phyloP scores from a whole-genome alignment of 1,140 invertebrate genomes.

The Frieseomelitta varia region DNA sequence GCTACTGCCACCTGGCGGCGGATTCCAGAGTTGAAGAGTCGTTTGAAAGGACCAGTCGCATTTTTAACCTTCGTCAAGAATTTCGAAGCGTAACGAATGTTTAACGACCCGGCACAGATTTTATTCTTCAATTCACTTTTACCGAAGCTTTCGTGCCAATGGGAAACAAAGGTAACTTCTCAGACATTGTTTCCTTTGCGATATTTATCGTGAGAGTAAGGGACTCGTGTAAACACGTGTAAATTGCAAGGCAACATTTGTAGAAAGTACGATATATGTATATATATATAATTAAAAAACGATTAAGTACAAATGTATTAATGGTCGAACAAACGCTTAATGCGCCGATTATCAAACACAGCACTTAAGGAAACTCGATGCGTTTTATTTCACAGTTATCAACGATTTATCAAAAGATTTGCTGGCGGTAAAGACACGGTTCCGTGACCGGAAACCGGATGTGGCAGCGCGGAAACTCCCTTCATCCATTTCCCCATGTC shows the following conservation, averaged over 20 bases:
- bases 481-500: constrained; percentile 83
- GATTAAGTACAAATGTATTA: neutral
- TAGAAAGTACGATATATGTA: neutral
- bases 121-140: neutral
- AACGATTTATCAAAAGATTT: constrained; percentile 45
- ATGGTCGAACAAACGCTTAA: neutral
- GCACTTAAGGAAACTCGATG: neutral
- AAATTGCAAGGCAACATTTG: neutral
- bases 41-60: neutral
- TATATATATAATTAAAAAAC: neutral
- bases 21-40: fast-evolving
- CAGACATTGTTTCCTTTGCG: neutral
- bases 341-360: neutral
- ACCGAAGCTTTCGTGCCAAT: neutral
- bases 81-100: neutral
- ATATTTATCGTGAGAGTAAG: neutral
- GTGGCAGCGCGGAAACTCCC: constrained; percentile 82
- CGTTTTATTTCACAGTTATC: constrained; percentile 25
- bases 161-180: neutral
- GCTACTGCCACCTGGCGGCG: constrained; percentile 42
- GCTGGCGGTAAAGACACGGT: constrained; percentile 84
- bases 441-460: constrained; percentile 83
- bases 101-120: too few relatives aligned
- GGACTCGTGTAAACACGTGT: neutral
- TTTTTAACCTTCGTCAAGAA: neutral